Conservation (phyloP, 2,797 vertebrate species). For the Nannoperca obscura region DNA sequence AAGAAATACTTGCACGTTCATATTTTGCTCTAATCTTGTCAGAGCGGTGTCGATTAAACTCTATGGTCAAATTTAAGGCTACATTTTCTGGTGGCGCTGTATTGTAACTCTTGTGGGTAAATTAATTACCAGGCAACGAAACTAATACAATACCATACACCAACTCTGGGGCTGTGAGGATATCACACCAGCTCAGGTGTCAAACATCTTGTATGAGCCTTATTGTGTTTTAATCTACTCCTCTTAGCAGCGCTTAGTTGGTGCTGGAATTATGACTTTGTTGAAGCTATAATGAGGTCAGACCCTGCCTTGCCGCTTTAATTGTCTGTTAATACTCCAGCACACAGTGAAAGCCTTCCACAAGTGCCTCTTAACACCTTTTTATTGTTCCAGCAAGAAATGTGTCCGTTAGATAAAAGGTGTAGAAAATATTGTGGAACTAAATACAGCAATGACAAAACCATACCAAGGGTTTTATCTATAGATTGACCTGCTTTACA, state of each 20-base stretch:
- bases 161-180: neutral
- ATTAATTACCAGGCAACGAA: neutral
- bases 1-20: neutral
- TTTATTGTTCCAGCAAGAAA: neutral
- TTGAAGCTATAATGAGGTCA: neutral
- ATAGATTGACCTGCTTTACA: neutral
- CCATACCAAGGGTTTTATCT: neutral
- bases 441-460: neutral
- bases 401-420: neutral
- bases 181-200: neutral
- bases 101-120: neutral
- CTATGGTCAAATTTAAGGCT: neutral
- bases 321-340: conserved; percentile 4
- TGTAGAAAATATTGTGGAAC: neutral
- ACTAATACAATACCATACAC: neutral
- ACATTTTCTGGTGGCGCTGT: too few relatives aligned
- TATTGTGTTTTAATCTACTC: conserved; percentile 5
- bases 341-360: conserved; percentile 3
- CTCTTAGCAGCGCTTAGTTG: neutral
- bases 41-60: neutral
- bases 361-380: neutral
- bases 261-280: conserved; percentile 9
- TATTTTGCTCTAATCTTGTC: neutral
- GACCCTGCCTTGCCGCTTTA: neutral
- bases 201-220: neutral